Conservation (phyloP, 2,797 vertebrate genomes). For the Pantherophis alleghaniensis region DNA sequence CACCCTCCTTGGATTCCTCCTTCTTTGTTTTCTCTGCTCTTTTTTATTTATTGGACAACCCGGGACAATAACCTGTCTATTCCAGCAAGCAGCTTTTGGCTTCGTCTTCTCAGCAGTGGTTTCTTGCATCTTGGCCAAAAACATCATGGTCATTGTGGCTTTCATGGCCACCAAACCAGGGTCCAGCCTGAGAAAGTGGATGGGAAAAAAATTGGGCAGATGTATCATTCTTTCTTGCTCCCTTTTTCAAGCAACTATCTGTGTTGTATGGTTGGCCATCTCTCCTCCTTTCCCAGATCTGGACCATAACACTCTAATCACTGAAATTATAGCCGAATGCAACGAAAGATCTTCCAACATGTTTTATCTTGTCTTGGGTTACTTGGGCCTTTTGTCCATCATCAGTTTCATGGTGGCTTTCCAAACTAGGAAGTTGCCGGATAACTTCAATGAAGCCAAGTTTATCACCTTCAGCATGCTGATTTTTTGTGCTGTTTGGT, state of each 20-base stretch:
- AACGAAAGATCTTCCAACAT: background rate
- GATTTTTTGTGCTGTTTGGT: background rate
- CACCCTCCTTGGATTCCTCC: background rate
- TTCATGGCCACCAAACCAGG: background rate
- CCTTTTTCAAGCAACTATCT: background rate
- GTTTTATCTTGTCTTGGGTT: background rate
- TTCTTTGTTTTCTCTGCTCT: background rate
- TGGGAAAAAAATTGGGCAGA: background rate
- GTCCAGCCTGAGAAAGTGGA: background rate
- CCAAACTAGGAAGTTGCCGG: background rate
- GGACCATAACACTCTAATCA: background rate
- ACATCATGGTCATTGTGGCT: background rate
- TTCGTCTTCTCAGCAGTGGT: background rate
- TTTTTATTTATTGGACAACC: background rate
- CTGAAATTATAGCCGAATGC: background rate
- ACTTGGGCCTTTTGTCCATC: background rate
- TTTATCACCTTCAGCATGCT: slow-evolving; percentile 25
- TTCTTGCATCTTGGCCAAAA: background rate
- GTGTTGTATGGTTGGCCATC: background rate
- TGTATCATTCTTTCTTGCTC: background rate
- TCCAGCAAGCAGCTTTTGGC: background rate
- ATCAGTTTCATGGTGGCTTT: background rate
- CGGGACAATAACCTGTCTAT: background rate
- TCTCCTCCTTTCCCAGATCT: background rate
- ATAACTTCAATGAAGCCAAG: slow-evolving; percentile 15